Evolutionary conservation across 1,140 invertebrate species (phyloP).

Genomic region (Parapsyche elsis): DNA sequence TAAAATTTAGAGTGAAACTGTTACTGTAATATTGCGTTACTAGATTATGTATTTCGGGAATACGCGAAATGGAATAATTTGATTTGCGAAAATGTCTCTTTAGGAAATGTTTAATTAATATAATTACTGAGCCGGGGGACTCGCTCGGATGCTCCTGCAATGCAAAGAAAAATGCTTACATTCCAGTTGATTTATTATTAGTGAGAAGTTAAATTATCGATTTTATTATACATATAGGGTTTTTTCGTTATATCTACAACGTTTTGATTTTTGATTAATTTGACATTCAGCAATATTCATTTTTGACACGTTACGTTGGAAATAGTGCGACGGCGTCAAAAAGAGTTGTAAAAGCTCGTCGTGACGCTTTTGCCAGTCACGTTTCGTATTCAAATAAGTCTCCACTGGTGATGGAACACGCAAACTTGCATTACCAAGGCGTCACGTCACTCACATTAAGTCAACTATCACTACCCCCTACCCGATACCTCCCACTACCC

Average conservation of each 20-base stretch:
- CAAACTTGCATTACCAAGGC: conserved; percentile 29
- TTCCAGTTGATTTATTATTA: too few relatives aligned
- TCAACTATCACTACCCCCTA: conserved; percentile 29
- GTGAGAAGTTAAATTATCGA: not conserved
- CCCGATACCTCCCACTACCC: not conserved
- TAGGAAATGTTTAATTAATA: conserved; percentile 16
- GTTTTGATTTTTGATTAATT: not conserved
- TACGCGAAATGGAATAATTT: conserved; percentile 12
- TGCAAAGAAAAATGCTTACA: not conserved
- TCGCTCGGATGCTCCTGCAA: not conserved
- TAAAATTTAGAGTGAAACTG: not conserved
- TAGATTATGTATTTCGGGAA: not conserved
- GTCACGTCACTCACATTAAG: conserved; percentile 43
- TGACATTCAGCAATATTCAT: not conserved
- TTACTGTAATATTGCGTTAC: not conserved
- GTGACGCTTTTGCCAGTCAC: conserved; percentile 32
- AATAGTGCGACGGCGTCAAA: not conserved
- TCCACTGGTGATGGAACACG: conserved; percentile 4
- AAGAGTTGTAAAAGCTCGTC: conserved; percentile 34
- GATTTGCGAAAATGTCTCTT: conserved; percentile 24
- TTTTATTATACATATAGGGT: not conserved
- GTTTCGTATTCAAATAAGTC: conserved; percentile 35
- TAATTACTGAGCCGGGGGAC: not conserved
- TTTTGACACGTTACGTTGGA: not conserved
- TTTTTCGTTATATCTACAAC: not conserved